Evolutionary conservation across 1,140 invertebrate genomes (phyloP).

Genomic region (Elysia chlorotica): DNA sequence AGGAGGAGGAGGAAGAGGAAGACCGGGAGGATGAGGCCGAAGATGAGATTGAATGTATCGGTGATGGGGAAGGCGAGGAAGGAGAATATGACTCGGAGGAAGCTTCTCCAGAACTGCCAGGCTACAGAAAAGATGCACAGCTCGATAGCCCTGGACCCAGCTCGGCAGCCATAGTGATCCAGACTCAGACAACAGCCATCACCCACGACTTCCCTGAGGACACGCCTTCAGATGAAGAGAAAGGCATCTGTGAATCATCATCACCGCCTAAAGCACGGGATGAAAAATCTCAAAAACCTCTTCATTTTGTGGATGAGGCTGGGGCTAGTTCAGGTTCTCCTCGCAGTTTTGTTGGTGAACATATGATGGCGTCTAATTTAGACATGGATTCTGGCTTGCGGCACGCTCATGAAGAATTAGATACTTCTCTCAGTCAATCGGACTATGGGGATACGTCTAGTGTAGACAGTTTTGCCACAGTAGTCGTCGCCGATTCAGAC

Average conservation of each 20-base stretch:
- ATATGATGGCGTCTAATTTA: too few relatives aligned
- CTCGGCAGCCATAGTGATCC: too few relatives aligned
- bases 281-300: neutral
- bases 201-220: too few relatives aligned
- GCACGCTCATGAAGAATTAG: neutral
- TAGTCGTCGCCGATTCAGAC: slow-evolving; percentile 66
- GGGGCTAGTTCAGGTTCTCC: too few relatives aligned
- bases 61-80: neutral
- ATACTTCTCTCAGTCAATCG: slow-evolving; percentile 34
- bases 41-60: neutral
- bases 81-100: neutral
- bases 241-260: neutral
- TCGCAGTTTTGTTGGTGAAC: too few relatives aligned
- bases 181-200: too few relatives aligned
- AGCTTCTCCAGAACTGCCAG: too few relatives aligned
- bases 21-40: slow-evolving; percentile 9
- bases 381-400: neutral
- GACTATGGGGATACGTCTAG: slow-evolving; percentile 73
- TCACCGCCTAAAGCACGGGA: neutral
- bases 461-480: slow-evolving; percentile 81
- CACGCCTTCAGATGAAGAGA: neutral
- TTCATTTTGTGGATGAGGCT: neutral
- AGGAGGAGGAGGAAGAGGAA: slow-evolving; percentile 23
- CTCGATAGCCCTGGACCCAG: too few relatives aligned
- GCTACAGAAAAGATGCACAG: too few relatives aligned